A percentile compares a stretch with the other conserved stretches of the same genome.
These are phyloP conservation scores for Nothura maculosa DNA, from an alignment of 2,797 vertebrate species.

Conservation along the genomic window DNA sequence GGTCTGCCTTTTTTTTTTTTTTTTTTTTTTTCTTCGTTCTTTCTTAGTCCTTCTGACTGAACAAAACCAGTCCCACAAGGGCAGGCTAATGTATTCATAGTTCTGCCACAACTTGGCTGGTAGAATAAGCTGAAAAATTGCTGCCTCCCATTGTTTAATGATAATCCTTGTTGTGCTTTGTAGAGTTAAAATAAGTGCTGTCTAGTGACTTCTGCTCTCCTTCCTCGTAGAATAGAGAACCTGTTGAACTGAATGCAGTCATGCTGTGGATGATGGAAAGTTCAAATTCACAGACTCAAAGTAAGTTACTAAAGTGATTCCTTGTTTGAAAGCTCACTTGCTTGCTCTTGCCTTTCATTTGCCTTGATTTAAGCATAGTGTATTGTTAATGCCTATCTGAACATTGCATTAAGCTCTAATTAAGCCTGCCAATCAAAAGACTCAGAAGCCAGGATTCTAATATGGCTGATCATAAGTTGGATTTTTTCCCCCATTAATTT, in stretches of 20 bases:
- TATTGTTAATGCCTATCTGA: slow-evolving; percentile 65
- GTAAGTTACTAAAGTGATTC: slow-evolving; percentile 81
- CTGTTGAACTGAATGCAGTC: slow-evolving; percentile 85
- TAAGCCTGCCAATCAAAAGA: slow-evolving; percentile 71
- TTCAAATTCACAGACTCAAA: slow-evolving; percentile 90
- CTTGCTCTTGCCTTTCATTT: slow-evolving; percentile 41
- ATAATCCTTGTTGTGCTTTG: slow-evolving; percentile 62
- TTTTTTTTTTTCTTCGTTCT: slow-evolving; percentile 25
- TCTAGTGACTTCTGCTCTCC: slow-evolving; percentile 54
- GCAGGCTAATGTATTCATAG: slow-evolving; percentile 69
- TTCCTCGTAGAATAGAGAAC: slow-evolving; percentile 81
- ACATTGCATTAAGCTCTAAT: slow-evolving; percentile 72
- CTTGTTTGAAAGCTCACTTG: background rate
- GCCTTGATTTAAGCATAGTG: slow-evolving; percentile 46
- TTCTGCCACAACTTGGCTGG: slow-evolving; percentile 49
- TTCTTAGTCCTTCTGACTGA: slow-evolving; percentile 34
- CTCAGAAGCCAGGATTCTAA: background rate
- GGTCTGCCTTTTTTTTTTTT: background rate
- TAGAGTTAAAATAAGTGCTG: slow-evolving; percentile 42
- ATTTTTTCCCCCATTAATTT: slow-evolving; percentile 34
- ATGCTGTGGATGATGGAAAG: slow-evolving; percentile 89
- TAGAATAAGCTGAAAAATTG: slow-evolving; percentile 55
- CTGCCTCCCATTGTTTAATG: slow-evolving; percentile 50
- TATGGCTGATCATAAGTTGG: slow-evolving; percentile 40
- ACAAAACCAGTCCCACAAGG: slow-evolving; percentile 58